Conservation (phyloP, 2,797 vertebrate species). For the Lepidocolaptes lacrymiger region DNA sequence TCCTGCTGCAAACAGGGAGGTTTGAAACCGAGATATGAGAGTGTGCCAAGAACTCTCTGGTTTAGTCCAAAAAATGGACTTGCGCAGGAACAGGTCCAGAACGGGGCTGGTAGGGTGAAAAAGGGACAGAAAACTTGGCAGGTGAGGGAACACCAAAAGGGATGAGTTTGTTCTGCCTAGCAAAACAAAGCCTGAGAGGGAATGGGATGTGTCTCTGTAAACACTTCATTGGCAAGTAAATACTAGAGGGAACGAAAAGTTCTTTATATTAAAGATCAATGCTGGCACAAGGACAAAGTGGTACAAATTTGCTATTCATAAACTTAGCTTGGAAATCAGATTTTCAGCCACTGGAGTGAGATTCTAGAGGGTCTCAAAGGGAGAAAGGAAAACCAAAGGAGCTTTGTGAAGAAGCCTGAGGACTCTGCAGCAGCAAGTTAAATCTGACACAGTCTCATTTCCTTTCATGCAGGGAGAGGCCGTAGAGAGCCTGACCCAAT, state of each 20-base stretch:
- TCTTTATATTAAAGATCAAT: slow-evolving; percentile 39
- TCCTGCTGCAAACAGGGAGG: background rate
- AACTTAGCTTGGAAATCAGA: slow-evolving; percentile 35
- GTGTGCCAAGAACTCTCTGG: background rate
- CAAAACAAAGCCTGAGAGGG: background rate
- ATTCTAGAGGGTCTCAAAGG: slow-evolving; percentile 11
- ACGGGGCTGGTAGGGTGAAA: background rate
- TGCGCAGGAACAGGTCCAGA: background rate
- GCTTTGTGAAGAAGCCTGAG: background rate
- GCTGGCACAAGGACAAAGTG: background rate
- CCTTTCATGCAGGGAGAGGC: background rate
- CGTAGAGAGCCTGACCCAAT: background rate
- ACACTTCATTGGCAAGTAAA: background rate
- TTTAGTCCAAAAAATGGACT: background rate
- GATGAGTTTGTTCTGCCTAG: background rate
- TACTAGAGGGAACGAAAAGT: background rate
- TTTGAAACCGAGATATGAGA: background rate
- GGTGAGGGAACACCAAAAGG: background rate
- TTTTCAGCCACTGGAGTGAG: background rate
- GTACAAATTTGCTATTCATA: slow-evolving; percentile 49
- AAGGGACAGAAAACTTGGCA: background rate
- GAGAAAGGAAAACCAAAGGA: background rate
- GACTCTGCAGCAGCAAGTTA: background rate
- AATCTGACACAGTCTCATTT: background rate
- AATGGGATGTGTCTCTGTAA: background rate